Percentiles rank a stretch among this genome's conserved stretches.
Conservation (phyloP, 1,140 invertebrate species). For the Leguminivora glycinivorella region DNA sequence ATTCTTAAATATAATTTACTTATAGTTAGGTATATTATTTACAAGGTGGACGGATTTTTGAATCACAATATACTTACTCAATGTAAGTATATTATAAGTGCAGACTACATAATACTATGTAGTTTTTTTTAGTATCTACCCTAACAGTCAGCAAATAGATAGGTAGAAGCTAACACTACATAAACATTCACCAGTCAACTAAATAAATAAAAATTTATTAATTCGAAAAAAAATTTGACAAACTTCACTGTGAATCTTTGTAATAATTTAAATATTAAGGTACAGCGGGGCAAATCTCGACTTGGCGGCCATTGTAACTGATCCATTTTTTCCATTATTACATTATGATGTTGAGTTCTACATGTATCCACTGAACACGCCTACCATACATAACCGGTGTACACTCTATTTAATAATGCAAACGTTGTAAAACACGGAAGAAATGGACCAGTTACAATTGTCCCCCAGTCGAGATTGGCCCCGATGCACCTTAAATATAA, state of each 20-base stretch:
- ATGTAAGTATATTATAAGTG: slow-evolving; percentile 59
- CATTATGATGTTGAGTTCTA: too few relatives aligned
- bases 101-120: slow-evolving; percentile 64
- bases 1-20: slow-evolving; percentile 67
- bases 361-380: too few relatives aligned
- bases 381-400: too few relatives aligned
- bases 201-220: not conserved
- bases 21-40: too few relatives aligned
- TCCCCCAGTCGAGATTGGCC: too few relatives aligned
- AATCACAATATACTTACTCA: slow-evolving; percentile 70
- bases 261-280: not conserved
- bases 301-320: too few relatives aligned
- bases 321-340: too few relatives aligned
- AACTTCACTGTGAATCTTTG: not conserved
- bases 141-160: not conserved
- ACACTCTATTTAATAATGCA: too few relatives aligned
- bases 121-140: slow-evolving; percentile 30
- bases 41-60: slow-evolving; percentile 60
- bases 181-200: not conserved
- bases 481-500: too few relatives aligned
- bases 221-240: not conserved
- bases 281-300: too few relatives aligned
- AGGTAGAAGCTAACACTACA: not conserved
- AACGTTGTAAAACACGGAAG: too few relatives aligned
- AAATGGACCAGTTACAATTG: too few relatives aligned